Percentiles rank a stretch among this genome's conserved stretches.
Conservation (phyloP, 2,113 vertebrate species). For the Heterotilapia buettikoferi region DNA sequence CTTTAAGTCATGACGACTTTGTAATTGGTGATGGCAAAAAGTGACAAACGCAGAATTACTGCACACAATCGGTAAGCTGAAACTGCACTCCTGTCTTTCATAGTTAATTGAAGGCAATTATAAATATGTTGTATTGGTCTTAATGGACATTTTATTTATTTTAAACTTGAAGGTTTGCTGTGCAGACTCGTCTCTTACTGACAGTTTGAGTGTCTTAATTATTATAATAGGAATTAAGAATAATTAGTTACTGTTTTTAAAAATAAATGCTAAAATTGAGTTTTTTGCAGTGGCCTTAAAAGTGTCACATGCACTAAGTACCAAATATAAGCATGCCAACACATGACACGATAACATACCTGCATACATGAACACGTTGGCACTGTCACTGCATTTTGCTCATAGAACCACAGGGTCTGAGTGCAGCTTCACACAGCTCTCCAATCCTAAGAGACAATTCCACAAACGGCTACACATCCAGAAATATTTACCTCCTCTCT, state of each 20-base stretch:
- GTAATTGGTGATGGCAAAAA: not conserved
- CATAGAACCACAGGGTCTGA: not conserved
- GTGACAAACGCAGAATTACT: not conserved
- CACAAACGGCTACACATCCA: not conserved
- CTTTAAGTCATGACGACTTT: not conserved
- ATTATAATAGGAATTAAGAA: not conserved
- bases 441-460: not conserved
- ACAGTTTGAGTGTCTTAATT: not conserved
- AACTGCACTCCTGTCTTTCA: not conserved
- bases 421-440: not conserved
- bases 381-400: not conserved
- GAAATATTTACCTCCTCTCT: not conserved
- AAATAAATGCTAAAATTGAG: not conserved
- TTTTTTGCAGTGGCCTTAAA: not conserved
- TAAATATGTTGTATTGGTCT: not conserved
- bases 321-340: not conserved
- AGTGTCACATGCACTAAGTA: not conserved
- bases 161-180: no score
- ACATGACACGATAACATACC: not conserved
- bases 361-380: not conserved
- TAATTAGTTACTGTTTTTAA: not conserved
- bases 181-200: not conserved
- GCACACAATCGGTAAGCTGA: not conserved
- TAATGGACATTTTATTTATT: not conserved
- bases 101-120: not conserved